A percentile compares a stretch with the other conserved stretches of the same genome.
Conservation (phyloP, 2,888 invertebrate genomes). For the Andricus curvator region DNA sequence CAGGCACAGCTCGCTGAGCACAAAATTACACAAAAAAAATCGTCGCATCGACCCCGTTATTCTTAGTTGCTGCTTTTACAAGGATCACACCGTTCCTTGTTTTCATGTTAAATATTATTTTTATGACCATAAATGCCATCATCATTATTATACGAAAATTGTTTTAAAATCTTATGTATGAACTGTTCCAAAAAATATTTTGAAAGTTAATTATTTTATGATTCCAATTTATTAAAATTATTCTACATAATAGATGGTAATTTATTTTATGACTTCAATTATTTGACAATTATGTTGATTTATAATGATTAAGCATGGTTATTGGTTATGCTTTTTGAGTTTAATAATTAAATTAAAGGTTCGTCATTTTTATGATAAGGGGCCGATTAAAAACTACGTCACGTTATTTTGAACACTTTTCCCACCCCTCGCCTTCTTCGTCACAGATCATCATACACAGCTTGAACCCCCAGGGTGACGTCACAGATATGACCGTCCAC, state of each 20-base stretch:
- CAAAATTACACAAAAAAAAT: constrained; percentile 1
- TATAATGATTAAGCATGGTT: not conserved
- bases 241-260: not conserved
- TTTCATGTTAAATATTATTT: constrained; percentile 12
- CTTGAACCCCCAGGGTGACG: no score
- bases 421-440: no score
- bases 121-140: no score
- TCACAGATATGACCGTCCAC: no score
- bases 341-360: not conserved
- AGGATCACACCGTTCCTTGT: not conserved
- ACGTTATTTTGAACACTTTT: no score
- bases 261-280: not conserved
- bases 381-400: no score
- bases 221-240: not conserved
- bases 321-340: not conserved
- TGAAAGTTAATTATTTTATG: not conserved
- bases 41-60: constrained; percentile 9
- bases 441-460: no score
- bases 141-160: no score
- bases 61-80: not conserved
- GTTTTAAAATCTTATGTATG: not conserved
- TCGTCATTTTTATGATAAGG: not conserved
- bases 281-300: not conserved
- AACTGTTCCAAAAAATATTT: not conserved
- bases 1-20: not conserved